Evolutionary conservation across 2,888 invertebrate genomes (phyloP).

Genomic region (Trissolcus brochymenae): DNA sequence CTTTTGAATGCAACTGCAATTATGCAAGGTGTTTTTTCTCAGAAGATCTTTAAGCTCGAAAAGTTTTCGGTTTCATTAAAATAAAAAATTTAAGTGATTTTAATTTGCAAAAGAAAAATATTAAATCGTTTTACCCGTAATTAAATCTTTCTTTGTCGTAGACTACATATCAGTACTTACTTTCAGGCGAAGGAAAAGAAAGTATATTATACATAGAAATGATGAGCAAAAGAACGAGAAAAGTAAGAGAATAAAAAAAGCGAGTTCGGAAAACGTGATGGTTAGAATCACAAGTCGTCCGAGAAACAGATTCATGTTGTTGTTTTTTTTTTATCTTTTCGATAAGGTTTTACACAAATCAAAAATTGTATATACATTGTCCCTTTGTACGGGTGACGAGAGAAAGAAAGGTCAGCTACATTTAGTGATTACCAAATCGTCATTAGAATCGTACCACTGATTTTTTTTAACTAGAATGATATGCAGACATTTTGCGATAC

Average conservation of each 20-base stretch:
- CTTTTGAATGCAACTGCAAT: too few relatives aligned
- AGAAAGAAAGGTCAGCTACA: slow-evolving; percentile 44
- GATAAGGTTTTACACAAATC: slow-evolving; percentile 54
- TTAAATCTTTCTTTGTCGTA: background rate
- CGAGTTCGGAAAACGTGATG: slow-evolving; percentile 42
- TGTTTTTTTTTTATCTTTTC: slow-evolving; percentile 54
- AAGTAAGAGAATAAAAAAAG: slow-evolving; percentile 10
- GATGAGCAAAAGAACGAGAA: background rate
- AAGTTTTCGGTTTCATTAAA: too few relatives aligned
- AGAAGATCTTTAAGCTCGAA: too few relatives aligned
- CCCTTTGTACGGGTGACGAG: background rate
- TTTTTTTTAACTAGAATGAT: slow-evolving; percentile 48
- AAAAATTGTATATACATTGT: slow-evolving; percentile 46
- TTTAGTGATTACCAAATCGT: slow-evolving; percentile 51
- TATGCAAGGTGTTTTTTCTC: too few relatives aligned
- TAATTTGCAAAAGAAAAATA: too few relatives aligned
- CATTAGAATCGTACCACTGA: slow-evolving; percentile 48
- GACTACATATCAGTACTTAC: slow-evolving; percentile 31
- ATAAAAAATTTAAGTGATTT: background rate
- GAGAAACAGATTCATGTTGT: slow-evolving; percentile 54
- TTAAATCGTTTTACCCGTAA: too few relatives aligned
- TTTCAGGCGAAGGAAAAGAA: slow-evolving; percentile 10
- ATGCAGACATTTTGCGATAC: slow-evolving; percentile 50
- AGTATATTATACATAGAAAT: slow-evolving; percentile 31
- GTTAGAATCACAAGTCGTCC: slow-evolving; percentile 45